Conservation (phyloP, 2,113 vertebrate species). For the Girardinichthys multiradiatus region DNA sequence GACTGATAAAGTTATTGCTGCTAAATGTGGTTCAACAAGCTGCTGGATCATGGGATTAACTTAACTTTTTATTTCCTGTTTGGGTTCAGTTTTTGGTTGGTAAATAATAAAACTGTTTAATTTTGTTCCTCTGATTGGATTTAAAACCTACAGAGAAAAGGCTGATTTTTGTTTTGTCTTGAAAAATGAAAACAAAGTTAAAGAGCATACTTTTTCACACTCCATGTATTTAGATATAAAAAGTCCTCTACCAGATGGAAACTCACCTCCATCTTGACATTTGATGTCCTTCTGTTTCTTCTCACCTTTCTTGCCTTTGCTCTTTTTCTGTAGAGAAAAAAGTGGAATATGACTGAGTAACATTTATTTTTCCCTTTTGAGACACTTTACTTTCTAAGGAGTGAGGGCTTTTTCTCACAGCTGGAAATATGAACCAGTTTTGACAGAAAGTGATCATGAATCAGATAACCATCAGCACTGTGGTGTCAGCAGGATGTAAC, state of each 20-base stretch:
- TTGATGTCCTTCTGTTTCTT: constrained; percentile 48
- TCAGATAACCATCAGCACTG: background rate
- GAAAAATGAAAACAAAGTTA: background rate
- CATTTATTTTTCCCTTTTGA: background rate
- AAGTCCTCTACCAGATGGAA: background rate
- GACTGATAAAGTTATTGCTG: background rate
- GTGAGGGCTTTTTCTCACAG: background rate
- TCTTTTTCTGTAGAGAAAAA: constrained; percentile 72
- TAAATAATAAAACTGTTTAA: background rate
- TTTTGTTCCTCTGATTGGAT: background rate
- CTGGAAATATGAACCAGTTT: background rate
- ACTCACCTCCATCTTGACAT: constrained; percentile 64
- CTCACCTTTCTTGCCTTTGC: constrained; percentile 68
- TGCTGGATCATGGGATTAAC: background rate
- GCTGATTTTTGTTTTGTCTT: background rate
- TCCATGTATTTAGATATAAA: background rate
- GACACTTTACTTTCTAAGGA: background rate
- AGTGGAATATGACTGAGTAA: background rate
- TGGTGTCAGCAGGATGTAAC: background rate
- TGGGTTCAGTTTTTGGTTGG: background rate
- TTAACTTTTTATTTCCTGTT: background rate
- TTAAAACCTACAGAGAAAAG: background rate
- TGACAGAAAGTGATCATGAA: background rate
- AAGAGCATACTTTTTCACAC: background rate
- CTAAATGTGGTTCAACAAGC: background rate